These are phyloP conservation scores for Peromyscus californicus DNA, from an alignment of 2,113 vertebrate species.

Conservation along the genomic window DNA sequence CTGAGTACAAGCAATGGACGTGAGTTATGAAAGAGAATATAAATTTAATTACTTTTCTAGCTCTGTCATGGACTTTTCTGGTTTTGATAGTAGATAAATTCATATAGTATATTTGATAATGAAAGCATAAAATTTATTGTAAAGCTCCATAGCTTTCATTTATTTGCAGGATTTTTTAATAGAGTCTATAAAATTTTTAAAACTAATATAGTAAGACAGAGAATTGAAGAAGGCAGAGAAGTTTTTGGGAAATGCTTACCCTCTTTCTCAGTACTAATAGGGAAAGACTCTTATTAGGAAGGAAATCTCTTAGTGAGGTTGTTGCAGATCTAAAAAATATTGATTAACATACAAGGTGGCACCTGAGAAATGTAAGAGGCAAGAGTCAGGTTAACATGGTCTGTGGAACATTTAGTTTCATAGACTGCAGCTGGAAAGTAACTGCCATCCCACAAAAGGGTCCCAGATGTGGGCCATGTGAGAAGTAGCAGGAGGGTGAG, in stretches of 20 bases:
- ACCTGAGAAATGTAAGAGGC: neutral
- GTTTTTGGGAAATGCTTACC: neutral
- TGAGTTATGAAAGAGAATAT: neutral
- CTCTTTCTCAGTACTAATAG: neutral
- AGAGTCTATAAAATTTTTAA: neutral
- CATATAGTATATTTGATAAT: neutral
- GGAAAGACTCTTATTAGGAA: neutral
- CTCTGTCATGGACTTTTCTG: neutral
- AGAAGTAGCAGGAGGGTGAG: neutral
- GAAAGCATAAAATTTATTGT: neutral
- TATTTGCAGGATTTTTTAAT: neutral
- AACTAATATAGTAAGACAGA: neutral
- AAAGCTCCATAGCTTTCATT: neutral
- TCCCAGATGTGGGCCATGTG: neutral
- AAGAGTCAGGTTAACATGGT: neutral
- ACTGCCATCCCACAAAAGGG: neutral
- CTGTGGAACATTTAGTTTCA: neutral
- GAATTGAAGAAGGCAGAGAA: slow-evolving; percentile 13
- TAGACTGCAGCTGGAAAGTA: neutral
- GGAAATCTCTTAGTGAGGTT: neutral
- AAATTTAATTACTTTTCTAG: neutral
- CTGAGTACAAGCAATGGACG: no score
- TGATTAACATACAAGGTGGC: neutral
- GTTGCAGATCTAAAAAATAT: neutral
- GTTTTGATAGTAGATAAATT: neutral